Evolutionary conservation across 2,797 vertebrate genomes (phyloP), one percentile per base, ranked within the genome.

Genomic region (Coregonus sp.): DNA sequence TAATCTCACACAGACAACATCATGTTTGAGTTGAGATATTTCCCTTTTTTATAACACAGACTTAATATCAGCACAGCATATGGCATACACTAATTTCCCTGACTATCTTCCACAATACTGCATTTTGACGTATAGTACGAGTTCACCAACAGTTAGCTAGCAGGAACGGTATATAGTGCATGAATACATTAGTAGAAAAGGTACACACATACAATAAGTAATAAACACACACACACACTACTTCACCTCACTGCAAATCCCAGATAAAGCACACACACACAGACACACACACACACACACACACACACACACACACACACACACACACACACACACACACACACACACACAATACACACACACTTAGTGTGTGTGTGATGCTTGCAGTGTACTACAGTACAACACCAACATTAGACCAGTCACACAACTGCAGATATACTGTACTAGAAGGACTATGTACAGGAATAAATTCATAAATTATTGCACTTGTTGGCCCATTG

Each of bases 401-500:
- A 66, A 72, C 66, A 50, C 47, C 52, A 35, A 67, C 63, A 51
- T 75, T 74, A 73, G 71, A 79, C 68, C 82, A 78, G 67, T 75
- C 85, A 78, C 85, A 87, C 92, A 88, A 92, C 84, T 85, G 84
- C 88, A 92, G 88, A 87, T 83, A 90, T 79, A 52, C 79, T 61
- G 72, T 78, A 87, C 93, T 93, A 75, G 92, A 93, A 93, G 90
- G 87, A 95, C 93, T 97, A 97, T 96, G 92, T 97, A 98, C 96
- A 97, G 89, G 92, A 90, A 95, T 94, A 95, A 95, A 95, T 93
- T 97, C 92, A 94, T 95, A 96, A 96, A 98, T 97, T 98, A 98
- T 98, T 98, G 97, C 97, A 98, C 97, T 95, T 97, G 95, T 96
- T 98, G 97, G 97, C 97, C 97, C 96, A 97, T 97, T 92, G 95